phyloP scores from a whole-genome alignment of 1,140 invertebrate species.

The Paramacrobiotus metropolitanus region DNA sequence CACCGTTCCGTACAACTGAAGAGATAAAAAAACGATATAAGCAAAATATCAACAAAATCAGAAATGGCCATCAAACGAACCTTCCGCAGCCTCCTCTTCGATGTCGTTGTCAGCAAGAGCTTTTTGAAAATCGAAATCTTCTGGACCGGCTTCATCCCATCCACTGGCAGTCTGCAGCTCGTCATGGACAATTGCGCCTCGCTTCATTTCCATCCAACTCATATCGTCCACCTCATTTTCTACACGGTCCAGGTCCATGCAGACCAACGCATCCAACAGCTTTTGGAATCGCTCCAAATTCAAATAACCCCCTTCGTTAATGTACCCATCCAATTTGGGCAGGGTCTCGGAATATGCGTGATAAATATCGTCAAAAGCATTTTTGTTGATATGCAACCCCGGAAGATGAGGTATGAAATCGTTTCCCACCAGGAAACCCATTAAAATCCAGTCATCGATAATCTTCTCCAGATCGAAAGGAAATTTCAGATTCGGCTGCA shows the following conservation, averaged over 20 bases:
- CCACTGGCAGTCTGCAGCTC: background rate
- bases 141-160: background rate
- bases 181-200: constrained; percentile 12
- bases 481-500: constrained; percentile 34
- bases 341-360: constrained; percentile 62
- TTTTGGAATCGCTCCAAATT: constrained; percentile 61
- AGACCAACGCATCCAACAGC: constrained; percentile 49
- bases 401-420: constrained; percentile 90
- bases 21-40: constrained; percentile 5
- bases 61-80: constrained; percentile 7
- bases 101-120: background rate
- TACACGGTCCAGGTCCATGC: constrained; percentile 61
- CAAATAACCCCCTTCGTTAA: constrained; percentile 65
- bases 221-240: constrained; percentile 57
- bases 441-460: constrained; percentile 53
- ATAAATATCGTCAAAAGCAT: constrained; percentile 62
- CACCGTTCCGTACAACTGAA: too few relatives aligned
- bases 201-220: constrained; percentile 58
- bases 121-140: constrained; percentile 5
- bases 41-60: background rate
- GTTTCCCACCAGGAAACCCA: constrained; percentile 88
- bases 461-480: constrained; percentile 53
- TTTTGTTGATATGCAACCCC: constrained; percentile 69
- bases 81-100: constrained; percentile 7
- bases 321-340: constrained; percentile 65